Percentiles rank a stretch among this genome's conserved stretches.
phyloP scores from a whole-genome alignment of 1,140 invertebrate species.

The Ruditapes philippinarum region DNA sequence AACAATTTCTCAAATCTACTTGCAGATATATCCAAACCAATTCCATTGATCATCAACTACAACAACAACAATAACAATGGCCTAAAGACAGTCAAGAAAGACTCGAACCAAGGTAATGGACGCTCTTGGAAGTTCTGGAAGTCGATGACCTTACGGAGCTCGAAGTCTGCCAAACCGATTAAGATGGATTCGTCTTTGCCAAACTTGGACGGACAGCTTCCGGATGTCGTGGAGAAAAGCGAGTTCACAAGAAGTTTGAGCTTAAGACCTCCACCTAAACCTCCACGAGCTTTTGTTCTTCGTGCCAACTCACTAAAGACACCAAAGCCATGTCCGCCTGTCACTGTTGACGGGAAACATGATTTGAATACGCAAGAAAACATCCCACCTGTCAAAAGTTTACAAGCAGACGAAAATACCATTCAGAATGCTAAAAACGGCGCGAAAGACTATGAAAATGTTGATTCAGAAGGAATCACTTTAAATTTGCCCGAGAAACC shows the following conservation, averaged over 20 bases:
- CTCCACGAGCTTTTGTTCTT: slow-evolving; percentile 79
- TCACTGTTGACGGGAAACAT: not conserved
- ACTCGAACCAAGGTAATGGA: not conserved
- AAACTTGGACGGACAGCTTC: slow-evolving; percentile 42
- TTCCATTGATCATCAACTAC: not conserved
- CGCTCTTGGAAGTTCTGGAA: slow-evolving; percentile 65
- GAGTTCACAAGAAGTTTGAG: slow-evolving; percentile 72
- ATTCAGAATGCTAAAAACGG: not conserved
- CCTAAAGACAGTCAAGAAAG: not conserved
- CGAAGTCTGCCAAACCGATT: not conserved
- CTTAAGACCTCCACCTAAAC: slow-evolving; percentile 81
- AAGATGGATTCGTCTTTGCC: not conserved
- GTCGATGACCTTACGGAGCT: slow-evolving; percentile 47
- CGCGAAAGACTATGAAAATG: slow-evolving; percentile 51
- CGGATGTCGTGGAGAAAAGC: slow-evolving; percentile 75
- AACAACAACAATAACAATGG: slow-evolving; percentile 61
- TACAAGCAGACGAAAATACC: not conserved
- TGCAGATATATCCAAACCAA: slow-evolving; percentile 48
- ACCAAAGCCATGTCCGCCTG: slow-evolving; percentile 5
- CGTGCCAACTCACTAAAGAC: slow-evolving; percentile 79
- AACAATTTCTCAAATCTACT: too few relatives aligned
- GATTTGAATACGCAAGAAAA: not conserved
- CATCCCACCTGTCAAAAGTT: too few relatives aligned
- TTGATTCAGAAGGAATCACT: slow-evolving; percentile 19
- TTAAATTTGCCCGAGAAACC: not conserved